phyloP scores from a whole-genome alignment of 2,888 invertebrate genomes.

The Nomada flava region DNA sequence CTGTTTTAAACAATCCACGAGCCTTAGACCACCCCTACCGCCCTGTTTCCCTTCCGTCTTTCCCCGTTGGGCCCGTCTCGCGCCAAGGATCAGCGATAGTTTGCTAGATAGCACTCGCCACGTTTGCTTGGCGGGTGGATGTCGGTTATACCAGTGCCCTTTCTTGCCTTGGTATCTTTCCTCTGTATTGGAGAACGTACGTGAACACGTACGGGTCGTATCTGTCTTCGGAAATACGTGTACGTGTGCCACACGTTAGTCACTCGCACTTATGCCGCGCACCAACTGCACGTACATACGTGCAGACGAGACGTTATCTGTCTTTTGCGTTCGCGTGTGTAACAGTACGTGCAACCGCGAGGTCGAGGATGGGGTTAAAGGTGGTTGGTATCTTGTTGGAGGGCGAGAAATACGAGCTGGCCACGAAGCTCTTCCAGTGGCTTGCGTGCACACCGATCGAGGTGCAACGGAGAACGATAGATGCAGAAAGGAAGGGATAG shows the following conservation, averaged over 20 bases:
- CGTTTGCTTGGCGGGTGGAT: slow-evolving; percentile 63
- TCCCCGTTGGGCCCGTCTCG: slow-evolving; percentile 61
- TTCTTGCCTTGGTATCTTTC: slow-evolving; percentile 21
- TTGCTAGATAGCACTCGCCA: slow-evolving; percentile 66
- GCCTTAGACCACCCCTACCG: slow-evolving; percentile 58
- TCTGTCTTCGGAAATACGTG: slow-evolving; percentile 5
- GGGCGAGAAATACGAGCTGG: slow-evolving; percentile 76
- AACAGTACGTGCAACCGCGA: slow-evolving; percentile 37
- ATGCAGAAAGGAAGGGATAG: slow-evolving; percentile 4
- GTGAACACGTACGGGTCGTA: slow-evolving; percentile 50
- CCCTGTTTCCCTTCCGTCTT: slow-evolving; percentile 37
- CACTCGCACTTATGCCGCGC: slow-evolving; percentile 15
- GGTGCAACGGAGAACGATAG: slow-evolving; percentile 42
- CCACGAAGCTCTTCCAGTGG: slow-evolving; percentile 68
- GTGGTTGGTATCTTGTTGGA: slow-evolving; percentile 77
- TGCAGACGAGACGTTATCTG: slow-evolving; percentile 52
- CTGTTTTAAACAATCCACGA: slow-evolving; percentile 53
- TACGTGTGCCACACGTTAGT: slow-evolving; percentile 39
- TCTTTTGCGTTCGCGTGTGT: background rate
- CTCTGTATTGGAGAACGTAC: slow-evolving; percentile 7
- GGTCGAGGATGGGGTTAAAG: slow-evolving; percentile 70
- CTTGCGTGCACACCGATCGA: slow-evolving; percentile 72
- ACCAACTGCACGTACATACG: slow-evolving; percentile 4
- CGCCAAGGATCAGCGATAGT: slow-evolving; percentile 72
- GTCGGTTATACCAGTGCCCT: slow-evolving; percentile 56